Evolutionary conservation across 2,797 vertebrate genomes (phyloP), one percentile per base, ranked within the genome.

Genomic region (Halcyon leucocephala): DNA sequence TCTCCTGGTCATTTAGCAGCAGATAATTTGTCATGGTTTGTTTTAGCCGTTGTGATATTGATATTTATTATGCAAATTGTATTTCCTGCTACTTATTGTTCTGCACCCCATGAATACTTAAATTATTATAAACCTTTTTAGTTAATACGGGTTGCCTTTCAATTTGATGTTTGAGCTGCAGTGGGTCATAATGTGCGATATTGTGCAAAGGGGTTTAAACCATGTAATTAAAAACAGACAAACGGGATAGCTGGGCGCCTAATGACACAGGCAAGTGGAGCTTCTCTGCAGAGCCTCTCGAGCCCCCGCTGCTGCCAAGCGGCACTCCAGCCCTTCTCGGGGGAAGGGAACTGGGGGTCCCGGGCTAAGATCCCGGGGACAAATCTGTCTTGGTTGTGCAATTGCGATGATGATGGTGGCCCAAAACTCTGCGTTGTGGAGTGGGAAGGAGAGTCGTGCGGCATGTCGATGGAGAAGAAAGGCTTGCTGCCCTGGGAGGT

Each of bases 21-120:
- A 96, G 97, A 97, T 97, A 97, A 97, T 98, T 98, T 97, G 97
- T 98, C 97, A 97, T 41, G 97, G 97, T 97, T 98, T 96, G 97
- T 97, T 98, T 98, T 98, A 97, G 97, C 96, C 94, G 96, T 97
- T 97, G 96, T 84, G 97, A 97, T 98, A 98, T 95, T 97, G 97
- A 97, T 98, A 98, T 98, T 98, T 98, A 98, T 98, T 98, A 98
- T 98, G 97, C 97, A 98, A 98, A 98, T 98, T 96, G 96, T 96
- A 95, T 98, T 98, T 97, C 97, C 96, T 94, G 95, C 98, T 97
- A 96, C 97, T 98, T 95, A 97, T 98, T 98, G 97, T 98, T 97
- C 93, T 89, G 93, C 93, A 57, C 95, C 93, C 97, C 97, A 85
- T 51, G 97, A 98, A 98, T 97, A 95, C 97, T 96, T 90, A 95